These are phyloP conservation scores for Phengaris alcon DNA, from an alignment of 2,888 invertebrate genomes.

Conservation along the genomic window DNA sequence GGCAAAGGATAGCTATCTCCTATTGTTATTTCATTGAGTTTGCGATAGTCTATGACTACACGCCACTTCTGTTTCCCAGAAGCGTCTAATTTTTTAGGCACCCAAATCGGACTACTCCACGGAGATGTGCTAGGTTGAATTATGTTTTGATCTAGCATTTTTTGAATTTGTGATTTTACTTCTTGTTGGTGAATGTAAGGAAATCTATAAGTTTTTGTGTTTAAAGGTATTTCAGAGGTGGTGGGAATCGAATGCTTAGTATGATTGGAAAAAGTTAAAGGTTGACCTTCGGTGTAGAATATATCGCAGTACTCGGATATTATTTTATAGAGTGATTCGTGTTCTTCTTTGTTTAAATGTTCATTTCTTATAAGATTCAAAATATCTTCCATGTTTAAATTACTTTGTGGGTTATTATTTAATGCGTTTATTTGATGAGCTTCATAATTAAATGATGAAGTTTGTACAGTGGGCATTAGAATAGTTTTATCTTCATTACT, in stretches of 20 bases:
- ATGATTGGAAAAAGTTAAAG: conserved; percentile 41
- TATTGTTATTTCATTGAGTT: conserved; percentile 36
- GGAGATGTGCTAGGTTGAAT: conserved; percentile 40
- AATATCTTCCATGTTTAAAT: conserved; percentile 32
- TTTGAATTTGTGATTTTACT: conserved; percentile 41
- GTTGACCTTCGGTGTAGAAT: conserved; percentile 39
- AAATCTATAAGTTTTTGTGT: conserved; percentile 45
- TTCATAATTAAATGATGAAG: neutral
- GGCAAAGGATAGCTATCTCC: conserved; percentile 39
- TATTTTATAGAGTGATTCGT: conserved; percentile 37
- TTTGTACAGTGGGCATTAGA: neutral
- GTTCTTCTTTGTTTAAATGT: conserved; percentile 39
- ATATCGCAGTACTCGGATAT: conserved; percentile 37
- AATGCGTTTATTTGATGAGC: neutral
- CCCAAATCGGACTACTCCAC: conserved; percentile 40
- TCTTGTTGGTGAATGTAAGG: conserved; percentile 44
- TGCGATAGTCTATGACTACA: conserved; percentile 37
- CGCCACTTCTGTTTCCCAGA: conserved; percentile 42
- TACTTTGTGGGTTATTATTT: neutral
- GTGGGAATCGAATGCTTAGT: conserved; percentile 43
- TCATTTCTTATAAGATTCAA: conserved; percentile 33
- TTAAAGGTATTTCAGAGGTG: conserved; percentile 42
- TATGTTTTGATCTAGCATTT: conserved; percentile 41
- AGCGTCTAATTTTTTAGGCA: conserved; percentile 41
- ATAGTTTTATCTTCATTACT: conserved; percentile 12